Base-by-base conservation (phyloP, 2,888 invertebrate genomes). In the Erebia aethiops region DNA sequence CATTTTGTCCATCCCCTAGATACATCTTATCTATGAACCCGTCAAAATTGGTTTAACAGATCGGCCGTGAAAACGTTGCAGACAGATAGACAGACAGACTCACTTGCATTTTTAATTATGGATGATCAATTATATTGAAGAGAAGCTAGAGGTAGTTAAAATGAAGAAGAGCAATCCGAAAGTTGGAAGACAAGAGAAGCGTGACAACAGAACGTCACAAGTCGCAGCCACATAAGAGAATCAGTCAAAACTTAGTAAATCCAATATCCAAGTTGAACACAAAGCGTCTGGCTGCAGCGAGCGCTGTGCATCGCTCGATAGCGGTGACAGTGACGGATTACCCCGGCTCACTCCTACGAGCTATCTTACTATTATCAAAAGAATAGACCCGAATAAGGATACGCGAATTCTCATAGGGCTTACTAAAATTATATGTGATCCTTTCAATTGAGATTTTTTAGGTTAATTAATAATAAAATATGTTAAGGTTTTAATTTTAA, bases 261-360 rank as follows among this genome's bases (percentile, higher is more conserved):
- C 88, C 87, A 89, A 90, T 90, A 90, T 89, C 90, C 88, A 90
- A 89, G 89, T 91, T 90, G 88, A 87, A 82, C 81, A 81, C 80
- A 82, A 81, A 77, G 77, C 79, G 79, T 78, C 74, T 75, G 80
- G 81, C 76, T 86, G 85, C 85, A 85, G 82, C 80, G 79, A 67
- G 67, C 83, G 81, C 79, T 86, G 88, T 91, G 91, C 91, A 91
- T 85, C 91, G 88, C 86, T 88, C 88, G 88, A 90, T 90, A 88
- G 84, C 88, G 84, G 82, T 88, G 92, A 90, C 90, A 88, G 88
- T 90, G 90, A 90, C 82, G 85, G 90, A 90, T 90, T 84, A 88
- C 90, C 84, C 78, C 79, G 84, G 81, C 83, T 79, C 80, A 65
- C 18, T 60, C 68, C 71, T 68, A 71, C 71, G 74, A 76, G 75